Conservation (phyloP, 1,140 invertebrate genomes). For the Eueides isabella region DNA sequence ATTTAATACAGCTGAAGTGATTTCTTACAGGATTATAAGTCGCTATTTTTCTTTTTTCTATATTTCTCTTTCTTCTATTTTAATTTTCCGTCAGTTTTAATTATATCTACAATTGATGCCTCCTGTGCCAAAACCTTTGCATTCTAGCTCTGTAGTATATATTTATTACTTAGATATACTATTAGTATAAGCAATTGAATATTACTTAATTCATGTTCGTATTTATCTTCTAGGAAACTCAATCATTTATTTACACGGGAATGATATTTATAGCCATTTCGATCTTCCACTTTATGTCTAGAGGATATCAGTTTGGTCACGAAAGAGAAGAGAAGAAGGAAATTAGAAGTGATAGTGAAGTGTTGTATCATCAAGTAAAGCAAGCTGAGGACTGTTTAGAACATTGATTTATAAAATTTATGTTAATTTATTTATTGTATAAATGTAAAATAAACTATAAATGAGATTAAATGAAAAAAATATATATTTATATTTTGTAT, state of each 20-base stretch:
- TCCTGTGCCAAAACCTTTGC: no score
- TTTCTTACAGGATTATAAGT: no score
- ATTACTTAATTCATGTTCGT: not conserved
- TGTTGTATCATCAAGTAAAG: slow-evolving; percentile 64
- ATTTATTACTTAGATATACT: no score
- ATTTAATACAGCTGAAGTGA: no score
- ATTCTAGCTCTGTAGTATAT: no score
- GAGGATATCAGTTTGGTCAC: slow-evolving; percentile 52
- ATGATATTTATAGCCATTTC: slow-evolving; percentile 65
- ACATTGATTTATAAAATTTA: slow-evolving; percentile 39
- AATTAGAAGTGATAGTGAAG: slow-evolving; percentile 55
- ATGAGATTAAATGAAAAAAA: no score
- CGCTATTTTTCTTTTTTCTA: no score
- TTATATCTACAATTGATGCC: no score
- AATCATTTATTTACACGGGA: slow-evolving; percentile 70
- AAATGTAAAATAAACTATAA: not conserved
- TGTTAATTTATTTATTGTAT: not conserved
- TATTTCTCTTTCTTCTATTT: no score
- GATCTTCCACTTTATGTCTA: slow-evolving; percentile 61
- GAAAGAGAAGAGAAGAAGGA: slow-evolving; percentile 46
- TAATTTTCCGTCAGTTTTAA: no score
- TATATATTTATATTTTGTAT: not conserved
- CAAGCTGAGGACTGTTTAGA: slow-evolving; percentile 65
- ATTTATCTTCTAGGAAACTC: slow-evolving; percentile 60
- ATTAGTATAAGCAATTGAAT: no score